These are phyloP conservation scores for Oryzias melastigma DNA, from an alignment of 2,113 vertebrate species.

Conservation along the genomic window DNA sequence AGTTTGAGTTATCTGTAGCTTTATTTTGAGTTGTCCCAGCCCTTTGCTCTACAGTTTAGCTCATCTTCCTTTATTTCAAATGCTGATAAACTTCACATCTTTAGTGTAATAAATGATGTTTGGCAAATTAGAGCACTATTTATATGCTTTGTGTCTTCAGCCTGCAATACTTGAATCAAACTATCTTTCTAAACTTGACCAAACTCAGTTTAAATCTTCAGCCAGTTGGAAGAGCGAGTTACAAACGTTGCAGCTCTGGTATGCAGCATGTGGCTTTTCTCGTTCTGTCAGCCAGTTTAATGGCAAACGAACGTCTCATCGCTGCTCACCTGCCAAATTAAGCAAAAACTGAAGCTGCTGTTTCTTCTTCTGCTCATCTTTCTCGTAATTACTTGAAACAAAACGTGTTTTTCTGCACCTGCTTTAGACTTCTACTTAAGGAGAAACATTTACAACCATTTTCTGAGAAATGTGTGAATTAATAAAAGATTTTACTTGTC, in stretches of 20 bases:
- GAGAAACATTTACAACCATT: too few relatives aligned
- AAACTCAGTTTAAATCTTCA: constrained; percentile 33
- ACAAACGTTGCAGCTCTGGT: constrained; percentile 4
- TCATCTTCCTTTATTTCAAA: too few relatives aligned
- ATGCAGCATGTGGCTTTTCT: constrained; percentile 41
- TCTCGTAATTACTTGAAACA: too few relatives aligned
- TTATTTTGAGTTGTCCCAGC: not conserved
- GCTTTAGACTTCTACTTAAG: too few relatives aligned
- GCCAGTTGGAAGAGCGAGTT: constrained; percentile 13
- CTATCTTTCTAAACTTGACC: constrained; percentile 49
- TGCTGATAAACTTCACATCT: too few relatives aligned
- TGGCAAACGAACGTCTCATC: too few relatives aligned
- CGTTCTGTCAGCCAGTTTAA: constrained; percentile 7
- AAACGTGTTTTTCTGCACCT: too few relatives aligned
- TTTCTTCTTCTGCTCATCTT: too few relatives aligned
- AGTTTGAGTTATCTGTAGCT: not conserved
- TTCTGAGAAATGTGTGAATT: too few relatives aligned
- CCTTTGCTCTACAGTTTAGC: not conserved
- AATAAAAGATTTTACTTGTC: too few relatives aligned
- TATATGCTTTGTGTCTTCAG: constrained; percentile 61
- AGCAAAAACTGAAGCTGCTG: too few relatives aligned
- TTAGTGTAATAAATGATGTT: not conserved
- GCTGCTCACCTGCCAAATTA: too few relatives aligned
- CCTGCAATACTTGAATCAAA: constrained; percentile 80
- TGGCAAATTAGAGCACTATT: constrained; percentile 30